phyloP scores from a whole-genome alignment of 2,113 vertebrate species.

The Lontra canadensis region DNA sequence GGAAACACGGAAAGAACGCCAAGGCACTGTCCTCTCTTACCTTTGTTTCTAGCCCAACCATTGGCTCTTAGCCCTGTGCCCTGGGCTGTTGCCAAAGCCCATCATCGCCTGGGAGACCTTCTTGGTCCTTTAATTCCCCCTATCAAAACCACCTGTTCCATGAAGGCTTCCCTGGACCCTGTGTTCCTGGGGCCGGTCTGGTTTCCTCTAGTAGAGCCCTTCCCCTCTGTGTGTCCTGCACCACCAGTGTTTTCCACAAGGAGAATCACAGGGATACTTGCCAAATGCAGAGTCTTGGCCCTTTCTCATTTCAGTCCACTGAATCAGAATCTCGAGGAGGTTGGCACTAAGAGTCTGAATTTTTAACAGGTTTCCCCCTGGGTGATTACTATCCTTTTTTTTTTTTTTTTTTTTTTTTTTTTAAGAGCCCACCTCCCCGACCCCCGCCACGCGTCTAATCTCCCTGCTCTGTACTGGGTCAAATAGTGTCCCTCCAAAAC shows the following conservation, averaged over 20 bases:
- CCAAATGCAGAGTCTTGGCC: not conserved
- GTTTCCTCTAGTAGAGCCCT: not conserved
- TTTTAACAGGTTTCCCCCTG: not conserved
- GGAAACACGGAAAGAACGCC: not conserved
- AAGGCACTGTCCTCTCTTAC: not conserved
- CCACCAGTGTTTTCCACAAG: rapidly evolving
- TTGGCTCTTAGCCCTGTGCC: not conserved
- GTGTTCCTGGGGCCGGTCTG: not conserved
- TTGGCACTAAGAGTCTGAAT: not conserved
- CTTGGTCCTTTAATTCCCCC: not conserved
- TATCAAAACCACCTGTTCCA: not conserved
- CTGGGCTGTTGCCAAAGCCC: rapidly evolving
- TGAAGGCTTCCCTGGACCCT: not conserved
- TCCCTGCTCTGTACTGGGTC: not conserved
- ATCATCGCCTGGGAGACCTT: not conserved
- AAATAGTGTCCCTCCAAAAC: not conserved
- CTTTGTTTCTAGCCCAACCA: not conserved
- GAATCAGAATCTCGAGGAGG: not conserved
- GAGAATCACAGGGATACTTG: not conserved
- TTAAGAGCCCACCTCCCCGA: too few species aligned
- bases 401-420: not conserved
- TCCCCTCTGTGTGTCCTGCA: not conserved
- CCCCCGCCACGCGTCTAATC: rapidly evolving
- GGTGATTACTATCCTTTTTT: not conserved
- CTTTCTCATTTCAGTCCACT: not conserved